These are phyloP conservation scores for Hirundichthys speculiger DNA, from an alignment of 2,113 vertebrate genomes.

Conservation along the genomic window DNA sequence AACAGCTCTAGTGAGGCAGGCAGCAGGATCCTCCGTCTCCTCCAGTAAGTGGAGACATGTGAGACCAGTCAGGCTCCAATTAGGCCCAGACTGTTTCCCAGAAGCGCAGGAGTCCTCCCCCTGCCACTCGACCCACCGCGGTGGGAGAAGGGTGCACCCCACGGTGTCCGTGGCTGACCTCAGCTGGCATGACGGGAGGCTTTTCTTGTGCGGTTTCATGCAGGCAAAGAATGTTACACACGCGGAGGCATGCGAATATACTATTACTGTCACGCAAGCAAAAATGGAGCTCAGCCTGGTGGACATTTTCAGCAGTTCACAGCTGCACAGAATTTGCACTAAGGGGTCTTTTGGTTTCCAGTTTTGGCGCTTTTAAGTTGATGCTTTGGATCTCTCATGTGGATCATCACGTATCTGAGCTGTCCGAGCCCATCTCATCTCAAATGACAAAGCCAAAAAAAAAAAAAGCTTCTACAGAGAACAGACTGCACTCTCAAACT, in stretches of 20 bases:
- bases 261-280: constrained; percentile 18
- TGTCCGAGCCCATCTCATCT: constrained; percentile 1
- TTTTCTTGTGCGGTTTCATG: constrained; percentile 21
- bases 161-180: constrained; percentile 64
- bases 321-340: constrained; percentile 20
- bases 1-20: constrained; percentile 47
- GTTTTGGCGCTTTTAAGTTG: neutral
- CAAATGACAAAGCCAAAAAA: constrained; percentile 1
- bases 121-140: constrained; percentile 55
- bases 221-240: constrained; percentile 42
- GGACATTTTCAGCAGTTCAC: constrained; percentile 12
- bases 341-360: constrained; percentile 9
- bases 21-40: constrained; percentile 60
- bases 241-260: neutral
- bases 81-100: constrained; percentile 76
- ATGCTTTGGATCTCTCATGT: neutral
- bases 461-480: neutral
- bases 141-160: constrained; percentile 59
- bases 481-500: constrained; percentile 39
- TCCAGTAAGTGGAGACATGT: constrained; percentile 77
- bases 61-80: constrained; percentile 71
- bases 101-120: constrained; percentile 64
- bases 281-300: neutral
- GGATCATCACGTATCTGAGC: neutral
- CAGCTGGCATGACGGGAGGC: constrained; percentile 43